These are phyloP conservation scores for Pelobates cultripes DNA, from an alignment of 2,797 vertebrate species.

Conservation along the genomic window DNA sequence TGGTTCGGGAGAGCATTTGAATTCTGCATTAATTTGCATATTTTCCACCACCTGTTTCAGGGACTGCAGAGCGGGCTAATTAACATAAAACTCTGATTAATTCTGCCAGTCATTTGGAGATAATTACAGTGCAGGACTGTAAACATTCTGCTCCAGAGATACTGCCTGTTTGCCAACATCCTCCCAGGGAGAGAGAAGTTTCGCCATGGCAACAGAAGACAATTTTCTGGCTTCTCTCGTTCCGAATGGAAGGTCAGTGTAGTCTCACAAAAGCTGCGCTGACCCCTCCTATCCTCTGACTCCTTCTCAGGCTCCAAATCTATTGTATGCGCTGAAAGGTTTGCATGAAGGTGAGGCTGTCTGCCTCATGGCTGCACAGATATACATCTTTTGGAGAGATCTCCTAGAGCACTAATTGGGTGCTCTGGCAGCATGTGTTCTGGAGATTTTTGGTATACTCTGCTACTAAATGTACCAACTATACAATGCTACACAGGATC, in stretches of 20 bases:
- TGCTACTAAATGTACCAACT: too few relatives aligned
- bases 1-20: conserved; percentile 91
- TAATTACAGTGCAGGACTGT: conserved; percentile 81
- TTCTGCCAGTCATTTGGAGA: conserved; percentile 81
- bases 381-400: too few relatives aligned
- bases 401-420: too few relatives aligned
- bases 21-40: conserved; percentile 99
- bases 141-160: conserved; percentile 79
- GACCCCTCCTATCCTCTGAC: conserved; percentile 52
- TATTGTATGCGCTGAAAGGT: background rate
- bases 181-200: conserved; percentile 76
- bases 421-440: too few relatives aligned
- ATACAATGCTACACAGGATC: too few relatives aligned
- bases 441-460: too few relatives aligned
- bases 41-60: conserved; percentile 98
- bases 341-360: background rate
- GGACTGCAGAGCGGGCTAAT: conserved; percentile 92
- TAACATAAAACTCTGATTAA: conserved; percentile 98
- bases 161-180: conserved; percentile 83
- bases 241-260: conserved; percentile 75
- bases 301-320: background rate
- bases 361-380: too few relatives aligned
- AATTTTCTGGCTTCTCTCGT: conserved; percentile 73
- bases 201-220: conserved; percentile 77
- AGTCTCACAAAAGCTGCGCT: conserved; percentile 52